Percentiles rank a stretch among this genome's conserved stretches.
Conservation (phyloP, 2,113 vertebrate genomes). For the Puma concolor region DNA sequence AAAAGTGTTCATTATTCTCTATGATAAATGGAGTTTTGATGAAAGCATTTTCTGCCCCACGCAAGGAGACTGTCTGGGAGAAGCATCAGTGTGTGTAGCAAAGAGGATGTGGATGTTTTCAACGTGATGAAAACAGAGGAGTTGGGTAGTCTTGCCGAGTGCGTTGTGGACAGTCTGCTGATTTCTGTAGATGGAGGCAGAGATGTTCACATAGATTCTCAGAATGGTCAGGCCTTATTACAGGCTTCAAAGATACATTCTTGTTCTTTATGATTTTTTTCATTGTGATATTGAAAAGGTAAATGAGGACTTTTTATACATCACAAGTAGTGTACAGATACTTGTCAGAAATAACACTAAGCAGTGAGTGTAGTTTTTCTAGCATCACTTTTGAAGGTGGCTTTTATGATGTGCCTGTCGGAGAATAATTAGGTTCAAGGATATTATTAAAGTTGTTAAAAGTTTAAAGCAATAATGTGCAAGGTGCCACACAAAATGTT, state of each 20-base stretch:
- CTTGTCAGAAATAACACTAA: slow-evolving; percentile 62
- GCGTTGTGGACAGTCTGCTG: neutral
- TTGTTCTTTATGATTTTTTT: slow-evolving; percentile 33
- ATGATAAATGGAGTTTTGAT: slow-evolving; percentile 32
- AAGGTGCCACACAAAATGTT: slow-evolving; percentile 55
- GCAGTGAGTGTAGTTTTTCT: slow-evolving; percentile 51
- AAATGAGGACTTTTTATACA: slow-evolving; percentile 43
- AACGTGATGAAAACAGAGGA: neutral
- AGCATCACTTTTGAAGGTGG: slow-evolving; percentile 59
- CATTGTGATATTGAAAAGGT: slow-evolving; percentile 58
- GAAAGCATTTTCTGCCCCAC: slow-evolving; percentile 22
- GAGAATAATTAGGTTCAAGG: slow-evolving; percentile 69
- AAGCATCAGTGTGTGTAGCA: neutral
- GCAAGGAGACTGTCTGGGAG: neutral
- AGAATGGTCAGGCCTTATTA: neutral
- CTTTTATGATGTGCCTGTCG: slow-evolving; percentile 56
- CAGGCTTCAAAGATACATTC: neutral
- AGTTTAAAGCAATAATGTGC: slow-evolving; percentile 53
- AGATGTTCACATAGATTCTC: neutral
- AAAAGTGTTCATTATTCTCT: slow-evolving; percentile 65
- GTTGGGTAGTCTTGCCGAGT: neutral
- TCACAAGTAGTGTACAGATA: slow-evolving; percentile 47
- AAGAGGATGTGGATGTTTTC: neutral
- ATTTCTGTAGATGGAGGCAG: neutral
- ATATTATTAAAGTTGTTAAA: slow-evolving; percentile 75